Percentiles rank a stretch among this genome's conserved stretches.
Evolutionary conservation across 53 echinoderm and acorn worm genomes (phyloP).

Genomic region (Temnopleurus reevesii): DNA sequence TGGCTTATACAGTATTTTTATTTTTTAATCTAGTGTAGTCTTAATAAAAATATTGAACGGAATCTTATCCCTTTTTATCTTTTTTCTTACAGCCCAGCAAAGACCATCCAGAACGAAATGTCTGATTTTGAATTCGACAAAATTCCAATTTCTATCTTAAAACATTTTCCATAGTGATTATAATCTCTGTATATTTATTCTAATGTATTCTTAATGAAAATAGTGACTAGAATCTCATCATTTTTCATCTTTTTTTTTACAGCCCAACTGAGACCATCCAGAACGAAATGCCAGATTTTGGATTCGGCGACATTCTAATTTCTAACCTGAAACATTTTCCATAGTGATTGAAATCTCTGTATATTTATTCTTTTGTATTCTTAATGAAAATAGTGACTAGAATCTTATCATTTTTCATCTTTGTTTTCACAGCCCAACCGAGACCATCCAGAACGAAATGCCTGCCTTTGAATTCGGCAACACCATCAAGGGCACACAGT

Average conservation of each 20-base stretch:
- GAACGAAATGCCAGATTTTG: too few species aligned
- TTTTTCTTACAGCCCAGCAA: not conserved
- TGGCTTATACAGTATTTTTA: too few species aligned
- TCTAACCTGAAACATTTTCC: too few species aligned
- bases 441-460: constrained; percentile 14
- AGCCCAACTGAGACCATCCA: not conserved
- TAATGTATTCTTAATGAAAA: not conserved
- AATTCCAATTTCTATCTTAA: not conserved
- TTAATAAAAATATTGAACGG: too few species aligned
- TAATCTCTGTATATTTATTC: not conserved
- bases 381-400: not conserved
- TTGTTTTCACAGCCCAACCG: not conserved
- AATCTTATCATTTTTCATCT: not conserved
- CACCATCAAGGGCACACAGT: constrained; percentile 59
- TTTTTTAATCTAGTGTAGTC: too few species aligned
- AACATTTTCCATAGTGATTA: not conserved
- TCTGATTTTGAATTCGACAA: not conserved
- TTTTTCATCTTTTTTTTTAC: not conserved
- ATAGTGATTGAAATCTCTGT: not conserved
- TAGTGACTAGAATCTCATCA: not conserved
- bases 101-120: not conserved
- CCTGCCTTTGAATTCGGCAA: constrained; percentile 56
- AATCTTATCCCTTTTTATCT: too few species aligned
- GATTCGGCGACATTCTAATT: too few species aligned
- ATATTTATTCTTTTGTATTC: not conserved